Percentiles rank a stretch among this genome's conserved stretches.
Conservation (phyloP, 2,113 vertebrate genomes). For the Leptobrachium leishanense region DNA sequence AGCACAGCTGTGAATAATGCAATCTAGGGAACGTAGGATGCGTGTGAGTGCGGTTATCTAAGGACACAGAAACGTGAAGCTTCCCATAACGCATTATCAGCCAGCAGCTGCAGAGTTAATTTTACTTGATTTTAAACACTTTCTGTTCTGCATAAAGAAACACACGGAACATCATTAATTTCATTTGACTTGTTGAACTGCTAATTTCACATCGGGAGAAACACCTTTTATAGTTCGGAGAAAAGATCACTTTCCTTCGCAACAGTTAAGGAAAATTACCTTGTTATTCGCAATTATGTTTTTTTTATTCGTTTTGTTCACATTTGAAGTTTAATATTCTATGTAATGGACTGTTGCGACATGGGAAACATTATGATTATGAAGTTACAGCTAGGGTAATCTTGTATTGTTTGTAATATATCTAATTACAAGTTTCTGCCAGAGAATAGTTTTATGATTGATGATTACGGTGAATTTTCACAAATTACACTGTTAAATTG, state of each 20-base stretch:
- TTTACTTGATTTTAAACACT: constrained; percentile 2
- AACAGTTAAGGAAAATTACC: constrained; percentile 4
- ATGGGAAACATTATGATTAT: neutral
- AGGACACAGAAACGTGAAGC: neutral
- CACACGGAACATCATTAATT: constrained; percentile 20
- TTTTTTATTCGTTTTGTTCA: neutral
- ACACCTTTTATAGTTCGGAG: constrained; percentile 28
- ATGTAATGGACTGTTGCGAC: neutral
- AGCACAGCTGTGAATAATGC: neutral
- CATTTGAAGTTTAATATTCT: neutral
- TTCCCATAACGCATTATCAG: neutral
- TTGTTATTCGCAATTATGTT: constrained; percentile 15
- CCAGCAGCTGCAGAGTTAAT: neutral
- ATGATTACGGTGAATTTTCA: no score
- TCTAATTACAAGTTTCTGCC: neutral
- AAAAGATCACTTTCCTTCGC: neutral
- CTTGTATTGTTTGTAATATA: neutral
- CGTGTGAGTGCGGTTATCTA: neutral
- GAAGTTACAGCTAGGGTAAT: neutral
- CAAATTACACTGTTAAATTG: no score
- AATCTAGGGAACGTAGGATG: neutral
- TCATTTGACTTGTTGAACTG: constrained; percentile 34
- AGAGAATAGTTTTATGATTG: neutral
- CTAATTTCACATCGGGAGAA: constrained; percentile 38
- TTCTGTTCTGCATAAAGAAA: constrained; percentile 12